Evolutionary conservation across 1,140 invertebrate genomes (phyloP).

Genomic region (Eumaeus atala): DNA sequence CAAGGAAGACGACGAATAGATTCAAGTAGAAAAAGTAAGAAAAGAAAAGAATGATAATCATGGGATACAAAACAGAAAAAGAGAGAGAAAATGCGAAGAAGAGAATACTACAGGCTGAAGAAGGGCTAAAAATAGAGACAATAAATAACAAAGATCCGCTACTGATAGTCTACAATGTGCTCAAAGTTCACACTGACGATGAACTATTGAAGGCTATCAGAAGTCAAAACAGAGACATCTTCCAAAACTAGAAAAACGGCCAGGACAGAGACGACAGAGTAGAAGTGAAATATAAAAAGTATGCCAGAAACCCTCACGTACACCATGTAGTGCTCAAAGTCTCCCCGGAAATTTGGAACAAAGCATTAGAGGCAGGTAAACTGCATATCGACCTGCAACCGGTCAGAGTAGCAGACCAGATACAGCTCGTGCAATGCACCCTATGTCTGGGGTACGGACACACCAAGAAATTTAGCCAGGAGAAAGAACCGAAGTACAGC

Average conservation of each 20-base stretch:
- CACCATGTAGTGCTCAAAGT: slow-evolving; percentile 17
- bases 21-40: slow-evolving; percentile 18
- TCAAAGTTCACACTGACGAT: slow-evolving; percentile 18
- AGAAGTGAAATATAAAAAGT: slow-evolving; percentile 17
- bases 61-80: slow-evolving; percentile 20
- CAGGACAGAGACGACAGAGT: slow-evolving; percentile 14
- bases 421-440: slow-evolving; percentile 23
- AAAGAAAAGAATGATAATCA: slow-evolving; percentile 26
- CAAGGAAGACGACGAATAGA: slow-evolving; percentile 19
- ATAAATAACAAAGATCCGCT: slow-evolving; percentile 26
- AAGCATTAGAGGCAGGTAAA: neutral
- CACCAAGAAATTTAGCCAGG: slow-evolving; percentile 13
- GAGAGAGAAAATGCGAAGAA: slow-evolving; percentile 20
- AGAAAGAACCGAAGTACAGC: slow-evolving; percentile 11
- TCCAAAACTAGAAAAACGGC: slow-evolving; percentile 7
- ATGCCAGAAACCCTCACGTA: slow-evolving; percentile 18
- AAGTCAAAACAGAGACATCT: slow-evolving; percentile 18
- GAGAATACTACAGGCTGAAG: slow-evolving; percentile 5
- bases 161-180: slow-evolving; percentile 17
- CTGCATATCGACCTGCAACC: slow-evolving; percentile 22
- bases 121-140: slow-evolving; percentile 16
- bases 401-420: slow-evolving; percentile 20
- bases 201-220: slow-evolving; percentile 19
- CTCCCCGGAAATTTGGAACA: slow-evolving; percentile 18
- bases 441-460: slow-evolving; percentile 26